Evolutionary conservation across 2,797 vertebrate species (phyloP).

Genomic region (Cynodonichthys magdalenae): DNA sequence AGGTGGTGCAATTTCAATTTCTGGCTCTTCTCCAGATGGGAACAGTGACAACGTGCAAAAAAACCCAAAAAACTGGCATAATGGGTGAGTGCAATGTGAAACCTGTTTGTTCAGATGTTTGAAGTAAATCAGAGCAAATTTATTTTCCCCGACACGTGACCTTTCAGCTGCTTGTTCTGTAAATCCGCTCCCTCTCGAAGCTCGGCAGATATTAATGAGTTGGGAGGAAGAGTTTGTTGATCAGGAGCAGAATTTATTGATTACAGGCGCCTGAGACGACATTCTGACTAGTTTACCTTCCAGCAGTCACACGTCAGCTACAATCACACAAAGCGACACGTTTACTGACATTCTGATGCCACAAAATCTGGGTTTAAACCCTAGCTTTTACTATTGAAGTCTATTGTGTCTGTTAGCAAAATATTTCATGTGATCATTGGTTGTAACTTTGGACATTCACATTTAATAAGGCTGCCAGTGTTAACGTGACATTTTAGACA

Average conservation of each 20-base stretch:
- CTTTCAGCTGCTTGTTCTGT: not conserved
- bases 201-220: not conserved
- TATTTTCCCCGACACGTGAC: not conserved
- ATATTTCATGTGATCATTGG: too few relatives aligned
- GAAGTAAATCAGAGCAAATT: not conserved
- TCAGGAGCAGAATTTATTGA: not conserved
- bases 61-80: not conserved
- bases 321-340: too few relatives aligned
- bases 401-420: too few relatives aligned
- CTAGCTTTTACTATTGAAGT: too few relatives aligned
- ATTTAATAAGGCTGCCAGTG: too few relatives aligned
- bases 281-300: too few relatives aligned
- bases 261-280: not conserved
- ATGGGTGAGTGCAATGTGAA: not conserved
- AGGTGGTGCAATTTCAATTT: constrained; percentile 10
- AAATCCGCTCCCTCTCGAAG: not conserved
- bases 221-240: not conserved
- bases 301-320: too few relatives aligned
- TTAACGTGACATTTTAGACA: too few relatives aligned
- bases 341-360: too few relatives aligned
- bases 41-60: constrained; percentile 12
- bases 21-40: constrained; percentile 20
- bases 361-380: too few relatives aligned
- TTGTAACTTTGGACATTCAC: too few relatives aligned
- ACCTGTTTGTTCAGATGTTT: constrained; percentile 1